Base-by-base conservation (phyloP, 2,113 vertebrate species). In the Sterna hirundo region DNA sequence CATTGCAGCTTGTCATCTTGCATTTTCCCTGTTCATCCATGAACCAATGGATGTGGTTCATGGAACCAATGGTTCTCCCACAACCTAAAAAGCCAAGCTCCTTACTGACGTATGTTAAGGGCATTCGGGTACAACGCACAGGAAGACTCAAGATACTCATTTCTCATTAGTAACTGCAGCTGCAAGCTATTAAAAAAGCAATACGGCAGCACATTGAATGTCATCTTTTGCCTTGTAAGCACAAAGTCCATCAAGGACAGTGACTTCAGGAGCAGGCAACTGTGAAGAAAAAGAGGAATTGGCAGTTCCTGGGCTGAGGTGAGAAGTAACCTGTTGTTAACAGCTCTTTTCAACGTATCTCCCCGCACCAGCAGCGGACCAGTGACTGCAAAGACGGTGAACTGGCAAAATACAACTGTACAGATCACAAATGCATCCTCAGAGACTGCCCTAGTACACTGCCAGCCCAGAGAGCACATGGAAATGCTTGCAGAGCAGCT, bases 101-200 rank as follows among this genome's bases (percentile, higher is more conserved):
- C 38, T 25, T 16, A 22, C 54, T 13, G 36, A 49, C 11, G 5
- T 7, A 30, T 2, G 7, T 13, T 27, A 87, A 71, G 14, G 5
- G 32, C 25, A 14, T 40, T 34, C 7, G 4, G n/a, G 29, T 40
- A 29, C 12, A 54, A 2, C 1, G 22, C 36, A 32, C 0, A 0
- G 26, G 47, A 54, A 52, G 36, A 10, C 72, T 42, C 18, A 7
- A n/a, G 4, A 36, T 0, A 3, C 0, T 3, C 34, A 44, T 15
- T 2, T 69, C 44, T 64, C 62, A 16, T 8, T 17, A 47, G 18
- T 11, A 47, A 83, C 0, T 72, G 78, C 36, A 49, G 44, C 80
- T 76, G 61, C 26, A 64, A 91, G 30, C 68, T 60, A 29, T 5
- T 15, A 40, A 42, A 47, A 64, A 71, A 36, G 29, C 54, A 76